These are phyloP conservation scores for Melanostoma mellinum DNA, from an alignment of 2,888 invertebrate species.

Conservation along the genomic window DNA sequence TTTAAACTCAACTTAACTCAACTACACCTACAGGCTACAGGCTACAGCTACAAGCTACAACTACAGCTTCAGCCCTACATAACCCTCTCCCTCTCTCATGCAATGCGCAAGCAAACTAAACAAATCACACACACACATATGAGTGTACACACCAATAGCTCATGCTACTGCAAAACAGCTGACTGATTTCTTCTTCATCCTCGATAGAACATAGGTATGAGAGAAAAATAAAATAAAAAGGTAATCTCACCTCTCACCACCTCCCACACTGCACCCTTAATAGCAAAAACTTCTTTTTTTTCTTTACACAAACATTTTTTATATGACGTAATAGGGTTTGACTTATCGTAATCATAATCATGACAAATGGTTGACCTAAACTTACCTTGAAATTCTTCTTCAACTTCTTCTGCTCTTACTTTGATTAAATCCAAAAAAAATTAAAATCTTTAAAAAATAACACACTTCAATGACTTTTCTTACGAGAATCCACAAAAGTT, in stretches of 20 bases:
- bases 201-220: background rate
- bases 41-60: no score
- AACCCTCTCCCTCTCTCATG: background rate
- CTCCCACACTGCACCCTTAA: background rate
- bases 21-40: no score
- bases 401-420: background rate
- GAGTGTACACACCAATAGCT: no score
- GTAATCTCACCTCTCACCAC: background rate
- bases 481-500: conserved; percentile 33
- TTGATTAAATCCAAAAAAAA: conserved; percentile 11
- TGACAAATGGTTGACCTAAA: background rate
- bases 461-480: conserved; percentile 50
- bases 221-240: conserved; percentile 2
- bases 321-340: conserved; percentile 29
- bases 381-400: conserved; percentile 27
- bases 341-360: background rate
- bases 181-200: conserved; percentile 57
- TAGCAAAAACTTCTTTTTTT: conserved; percentile 5
- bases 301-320: conserved; percentile 5
- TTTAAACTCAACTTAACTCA: no score
- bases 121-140: conserved; percentile 16
- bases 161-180: conserved; percentile 53
- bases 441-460: conserved; percentile 21
- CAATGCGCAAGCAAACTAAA: conserved; percentile 46
- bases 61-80: no score